Percentiles rank a stretch among this genome's conserved stretches.
These are phyloP conservation scores for Spodoptera litura DNA, from an alignment of 1,140 invertebrate genomes.

Conservation along the genomic window DNA sequence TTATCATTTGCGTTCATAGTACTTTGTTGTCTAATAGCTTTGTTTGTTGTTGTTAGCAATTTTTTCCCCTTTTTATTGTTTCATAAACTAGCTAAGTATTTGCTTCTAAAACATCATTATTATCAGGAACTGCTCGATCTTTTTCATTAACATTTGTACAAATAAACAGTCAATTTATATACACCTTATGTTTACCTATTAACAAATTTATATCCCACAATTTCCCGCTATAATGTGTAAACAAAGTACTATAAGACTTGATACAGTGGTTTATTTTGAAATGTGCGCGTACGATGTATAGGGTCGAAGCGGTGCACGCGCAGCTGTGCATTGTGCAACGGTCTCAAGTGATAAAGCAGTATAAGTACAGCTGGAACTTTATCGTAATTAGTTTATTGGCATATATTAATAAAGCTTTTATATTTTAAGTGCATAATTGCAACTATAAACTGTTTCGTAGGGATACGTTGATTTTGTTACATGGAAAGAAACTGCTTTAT, in stretches of 20 bases:
- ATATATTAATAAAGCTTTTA: slow-evolving; percentile 10
- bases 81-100: no score
- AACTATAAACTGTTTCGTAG: no score
- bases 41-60: no score
- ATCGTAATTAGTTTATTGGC: slow-evolving; percentile 36
- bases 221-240: slow-evolving; percentile 22
- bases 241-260: slow-evolving; percentile 10
- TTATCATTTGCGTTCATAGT: background rate
- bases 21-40: no score
- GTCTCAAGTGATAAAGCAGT: slow-evolving; percentile 34
- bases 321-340: slow-evolving; percentile 50
- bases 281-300: slow-evolving; percentile 31
- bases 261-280: slow-evolving; percentile 41
- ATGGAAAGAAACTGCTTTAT: no score
- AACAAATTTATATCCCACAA: slow-evolving; percentile 16
- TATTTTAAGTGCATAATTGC: background rate
- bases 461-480: no score
- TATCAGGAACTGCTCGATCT: no score
- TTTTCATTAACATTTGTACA: no score
- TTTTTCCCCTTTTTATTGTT: no score
- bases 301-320: background rate
- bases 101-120: no score
- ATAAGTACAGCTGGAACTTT: slow-evolving; percentile 22
- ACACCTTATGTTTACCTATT: slow-evolving; percentile 21
- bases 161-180: slow-evolving; percentile 2